Percentiles rank a stretch among this genome's conserved stretches.
These are phyloP conservation scores for Nephrotoma flavescens DNA, from an alignment of 2,888 invertebrate genomes.

Conservation along the genomic window DNA sequence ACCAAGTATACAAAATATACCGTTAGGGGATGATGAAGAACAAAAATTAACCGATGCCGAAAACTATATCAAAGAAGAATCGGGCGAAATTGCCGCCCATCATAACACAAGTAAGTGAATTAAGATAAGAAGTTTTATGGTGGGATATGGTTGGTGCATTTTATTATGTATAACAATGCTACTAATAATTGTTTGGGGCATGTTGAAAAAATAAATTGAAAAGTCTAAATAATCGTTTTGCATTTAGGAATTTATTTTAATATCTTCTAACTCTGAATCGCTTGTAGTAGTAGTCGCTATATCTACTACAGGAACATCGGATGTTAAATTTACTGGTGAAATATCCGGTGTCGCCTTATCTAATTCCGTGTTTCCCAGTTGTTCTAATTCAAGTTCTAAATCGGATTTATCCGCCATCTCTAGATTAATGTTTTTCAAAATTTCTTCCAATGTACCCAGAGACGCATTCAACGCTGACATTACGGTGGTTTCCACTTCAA, in stretches of 20 bases:
- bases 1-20: conserved; percentile 26
- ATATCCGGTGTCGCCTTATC: background rate
- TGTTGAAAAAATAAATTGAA: background rate
- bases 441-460: background rate
- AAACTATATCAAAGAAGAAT: conserved; percentile 52
- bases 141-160: background rate
- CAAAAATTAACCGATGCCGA: conserved; percentile 65
- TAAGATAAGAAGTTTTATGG: background rate
- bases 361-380: background rate
- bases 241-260: background rate
- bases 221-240: background rate
- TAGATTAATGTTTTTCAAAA: background rate
- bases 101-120: background rate
- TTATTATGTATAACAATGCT: background rate
- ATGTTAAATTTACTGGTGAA: background rate
- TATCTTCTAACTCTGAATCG: background rate
- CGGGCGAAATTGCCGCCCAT: conserved; percentile 35
- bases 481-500: background rate
- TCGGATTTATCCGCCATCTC: background rate
- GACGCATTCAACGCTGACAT: background rate
- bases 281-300: background rate
- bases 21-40: conserved; percentile 40
- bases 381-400: background rate
- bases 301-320: background rate
- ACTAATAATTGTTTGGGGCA: background rate